Evolutionary conservation across 2,888 invertebrate genomes (phyloP), one percentile per base, ranked within the genome.

Genomic region (Pollenia labialis): DNA sequence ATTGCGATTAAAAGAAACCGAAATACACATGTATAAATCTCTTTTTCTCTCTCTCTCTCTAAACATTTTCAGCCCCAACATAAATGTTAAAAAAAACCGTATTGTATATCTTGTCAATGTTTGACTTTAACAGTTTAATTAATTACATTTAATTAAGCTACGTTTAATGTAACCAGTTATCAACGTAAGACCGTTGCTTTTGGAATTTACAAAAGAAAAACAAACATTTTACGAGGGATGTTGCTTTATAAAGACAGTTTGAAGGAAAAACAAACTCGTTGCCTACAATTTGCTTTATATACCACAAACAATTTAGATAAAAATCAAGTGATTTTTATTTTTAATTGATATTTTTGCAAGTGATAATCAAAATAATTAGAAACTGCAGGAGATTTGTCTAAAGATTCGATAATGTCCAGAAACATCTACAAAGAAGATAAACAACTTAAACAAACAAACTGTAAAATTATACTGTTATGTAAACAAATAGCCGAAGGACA

Each of bases 301-400:
- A 74, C 74, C 68, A 68, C 68, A 32, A 74, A 75, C 68, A 85
- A 85, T 85, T 85, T 74, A 80, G 84, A 85, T 85, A 80, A 74
- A 74, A 84, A 75, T 74, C 79, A 74, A 80, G 74, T 62, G 84
- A 74, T 84, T 75, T 80, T 68, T 79, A 60, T 58, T 69, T 80
- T 85, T 85, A 85, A 85, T 85, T 85, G 79, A 85, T 85, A 85
- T 85, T 85, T 85, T 85, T 85, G 60, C 84, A 79, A 80, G 84
- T 80, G 84, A 80, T 85, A 85, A 85, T 85, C 74, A 85, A 68
- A 80, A 85, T 85, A 80, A 85, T 85, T 80, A 85, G 74, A 85
- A 85, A 85, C 84, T 80, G 79, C 68, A 60, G 84, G 79, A 74
- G 79, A 85, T 85, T 75, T 85, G 68, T 85, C 68, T 68, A 68